Evolutionary conservation across 2,888 invertebrate genomes (phyloP).

Genomic region (Esperia sulphurella): DNA sequence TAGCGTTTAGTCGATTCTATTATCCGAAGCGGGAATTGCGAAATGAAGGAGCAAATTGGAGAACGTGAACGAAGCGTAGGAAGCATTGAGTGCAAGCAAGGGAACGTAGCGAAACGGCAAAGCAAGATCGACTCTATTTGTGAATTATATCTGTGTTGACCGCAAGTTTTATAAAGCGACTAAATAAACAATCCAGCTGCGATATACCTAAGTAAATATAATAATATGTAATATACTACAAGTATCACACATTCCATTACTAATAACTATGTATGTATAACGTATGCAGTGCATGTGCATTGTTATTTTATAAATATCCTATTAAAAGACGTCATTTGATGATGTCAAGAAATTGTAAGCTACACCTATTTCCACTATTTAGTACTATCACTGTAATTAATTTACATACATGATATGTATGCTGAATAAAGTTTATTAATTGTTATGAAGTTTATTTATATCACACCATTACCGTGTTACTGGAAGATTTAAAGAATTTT

Average conservation of each 20-base stretch:
- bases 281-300: neutral
- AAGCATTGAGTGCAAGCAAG: too few species aligned
- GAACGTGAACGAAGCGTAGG: too few species aligned
- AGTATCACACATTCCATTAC: constrained; percentile 12
- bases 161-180: too few species aligned
- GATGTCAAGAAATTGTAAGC: constrained; percentile 18
- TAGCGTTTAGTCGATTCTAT: too few species aligned
- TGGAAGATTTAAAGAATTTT: too few species aligned
- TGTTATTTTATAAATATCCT: neutral
- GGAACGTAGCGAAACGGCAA: too few species aligned
- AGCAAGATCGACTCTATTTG: too few species aligned
- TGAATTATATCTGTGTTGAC: too few species aligned
- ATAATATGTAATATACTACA: neutral
- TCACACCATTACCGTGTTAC: constrained; percentile 17
- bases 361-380: constrained; percentile 7
- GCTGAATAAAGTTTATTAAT: constrained; percentile 42
- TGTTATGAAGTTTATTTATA: constrained; percentile 25
- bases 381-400: constrained; percentile 5
- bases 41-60: too few species aligned
- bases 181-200: too few species aligned
- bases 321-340: constrained; percentile 5
- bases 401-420: constrained; percentile 17
- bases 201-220: neutral
- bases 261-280: constrained; percentile 14
- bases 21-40: too few species aligned